These are phyloP conservation scores for Raillietiella orientalis DNA, from an alignment of 2,888 invertebrate genomes.

Conservation along the genomic window DNA sequence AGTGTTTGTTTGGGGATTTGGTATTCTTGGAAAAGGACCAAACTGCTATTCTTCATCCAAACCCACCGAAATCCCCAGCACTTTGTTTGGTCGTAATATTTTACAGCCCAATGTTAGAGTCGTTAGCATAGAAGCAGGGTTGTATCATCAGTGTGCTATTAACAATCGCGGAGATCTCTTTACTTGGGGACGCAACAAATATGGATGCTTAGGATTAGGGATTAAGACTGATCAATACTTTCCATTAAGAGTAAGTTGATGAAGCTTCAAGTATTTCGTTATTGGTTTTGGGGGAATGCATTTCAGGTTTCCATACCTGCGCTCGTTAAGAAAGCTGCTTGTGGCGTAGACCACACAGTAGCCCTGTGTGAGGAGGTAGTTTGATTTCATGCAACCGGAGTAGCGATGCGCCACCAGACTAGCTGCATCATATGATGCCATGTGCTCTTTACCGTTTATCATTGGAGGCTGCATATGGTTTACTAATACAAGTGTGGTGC, in stretches of 20 bases:
- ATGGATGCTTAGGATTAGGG: conserved; percentile 52
- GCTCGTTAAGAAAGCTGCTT: conserved; percentile 30
- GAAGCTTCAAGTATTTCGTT: too few species aligned
- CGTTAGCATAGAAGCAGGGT: conserved; percentile 27
- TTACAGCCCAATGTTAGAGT: conserved; percentile 36
- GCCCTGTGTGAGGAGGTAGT: conserved; percentile 32
- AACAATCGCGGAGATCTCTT: conserved; percentile 53
- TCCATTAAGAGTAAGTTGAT: conserved; percentile 34
- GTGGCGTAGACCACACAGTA: conserved; percentile 57
- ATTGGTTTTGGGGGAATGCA: too few species aligned
- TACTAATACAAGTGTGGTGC: too few species aligned
- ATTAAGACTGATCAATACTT: conserved; percentile 48
- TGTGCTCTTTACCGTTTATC: too few species aligned
- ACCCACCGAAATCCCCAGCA: conserved; percentile 39
- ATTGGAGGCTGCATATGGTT: too few species aligned
- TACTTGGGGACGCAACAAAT: conserved; percentile 66
- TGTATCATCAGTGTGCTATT: conserved; percentile 43
- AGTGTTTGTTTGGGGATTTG: conserved; percentile 78
- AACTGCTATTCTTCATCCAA: conserved; percentile 24
- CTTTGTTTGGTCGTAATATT: conserved; percentile 54
- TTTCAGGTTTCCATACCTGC: conserved; percentile 35
- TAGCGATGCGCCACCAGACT: too few species aligned
- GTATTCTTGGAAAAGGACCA: conserved; percentile 65
- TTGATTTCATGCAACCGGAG: too few species aligned
- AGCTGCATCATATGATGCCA: too few species aligned